Evolutionary conservation across 2,797 vertebrate species (phyloP).

Genomic region (Peromyscus nudipes): DNA sequence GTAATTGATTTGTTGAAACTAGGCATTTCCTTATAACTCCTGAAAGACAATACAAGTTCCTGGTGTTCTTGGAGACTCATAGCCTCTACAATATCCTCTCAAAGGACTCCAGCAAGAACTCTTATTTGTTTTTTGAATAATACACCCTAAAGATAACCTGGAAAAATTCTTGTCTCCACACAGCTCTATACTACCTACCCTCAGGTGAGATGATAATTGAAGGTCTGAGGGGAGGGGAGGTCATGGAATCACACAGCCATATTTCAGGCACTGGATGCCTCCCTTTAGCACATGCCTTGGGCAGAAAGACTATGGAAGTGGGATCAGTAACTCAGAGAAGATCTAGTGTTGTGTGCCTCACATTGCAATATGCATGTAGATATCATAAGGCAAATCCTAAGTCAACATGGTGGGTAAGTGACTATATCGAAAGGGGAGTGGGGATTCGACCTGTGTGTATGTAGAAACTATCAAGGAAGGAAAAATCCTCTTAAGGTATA

Average conservation of each 20-base stretch:
- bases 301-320: not conserved
- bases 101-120: not conserved
- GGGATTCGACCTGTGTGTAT: not conserved
- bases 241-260: not conserved
- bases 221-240: too few relatives aligned
- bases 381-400: not conserved
- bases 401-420: not conserved
- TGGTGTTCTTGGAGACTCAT: not conserved
- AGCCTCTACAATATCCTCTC: not conserved
- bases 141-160: not conserved
- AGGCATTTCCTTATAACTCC: not conserved
- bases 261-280: not conserved
- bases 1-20: too few relatives aligned
- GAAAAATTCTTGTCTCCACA: not conserved
- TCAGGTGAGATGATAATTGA: not conserved
- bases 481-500: not conserved
- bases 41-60: not conserved
- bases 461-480: not conserved
- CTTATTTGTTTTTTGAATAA: not conserved
- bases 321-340: not conserved
- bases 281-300: not conserved
- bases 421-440: not conserved
- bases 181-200: not conserved
- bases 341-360: not conserved
- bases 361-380: too few relatives aligned